These are phyloP conservation scores for Tortricodes alternella DNA, from an alignment of 2,888 invertebrate genomes.

Conservation along the genomic window DNA sequence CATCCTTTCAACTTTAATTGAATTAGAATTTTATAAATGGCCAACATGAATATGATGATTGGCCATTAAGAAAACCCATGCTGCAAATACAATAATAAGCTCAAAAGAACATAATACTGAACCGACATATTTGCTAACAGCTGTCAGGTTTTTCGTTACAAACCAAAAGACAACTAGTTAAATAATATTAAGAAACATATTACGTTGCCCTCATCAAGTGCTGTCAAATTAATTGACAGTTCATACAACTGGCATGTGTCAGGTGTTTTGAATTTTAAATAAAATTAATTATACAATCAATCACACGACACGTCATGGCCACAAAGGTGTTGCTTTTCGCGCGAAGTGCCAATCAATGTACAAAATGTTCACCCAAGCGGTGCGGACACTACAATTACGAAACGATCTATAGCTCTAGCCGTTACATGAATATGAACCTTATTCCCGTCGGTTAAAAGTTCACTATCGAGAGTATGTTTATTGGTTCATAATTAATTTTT, in stretches of 20 bases:
- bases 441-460: constrained; percentile 39
- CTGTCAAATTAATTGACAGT: constrained; percentile 80
- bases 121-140: constrained; percentile 52
- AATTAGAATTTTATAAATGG: constrained; percentile 30
- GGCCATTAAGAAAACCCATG: constrained; percentile 32
- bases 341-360: constrained; percentile 76
- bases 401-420: constrained; percentile 36
- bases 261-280: constrained; percentile 71
- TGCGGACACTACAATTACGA: constrained; percentile 37
- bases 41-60: constrained; percentile 32
- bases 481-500: constrained; percentile 38
- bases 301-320: constrained; percentile 74
- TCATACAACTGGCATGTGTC: constrained; percentile 65
- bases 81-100: constrained; percentile 40
- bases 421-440: constrained; percentile 45
- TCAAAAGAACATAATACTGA: constrained; percentile 42
- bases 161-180: constrained; percentile 56
- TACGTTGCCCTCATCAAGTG: constrained; percentile 73
- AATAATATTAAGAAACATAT: constrained; percentile 62
- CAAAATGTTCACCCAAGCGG: constrained; percentile 70
- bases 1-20: constrained; percentile 28
- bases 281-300: constrained; percentile 82
- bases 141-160: constrained; percentile 63
- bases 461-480: constrained; percentile 30
- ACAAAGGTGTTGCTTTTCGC: constrained; percentile 78